Evolutionary conservation across 2,797 vertebrate genomes (phyloP), one percentile per base, ranked within the genome.

Genomic region (Danio tinwini): DNA sequence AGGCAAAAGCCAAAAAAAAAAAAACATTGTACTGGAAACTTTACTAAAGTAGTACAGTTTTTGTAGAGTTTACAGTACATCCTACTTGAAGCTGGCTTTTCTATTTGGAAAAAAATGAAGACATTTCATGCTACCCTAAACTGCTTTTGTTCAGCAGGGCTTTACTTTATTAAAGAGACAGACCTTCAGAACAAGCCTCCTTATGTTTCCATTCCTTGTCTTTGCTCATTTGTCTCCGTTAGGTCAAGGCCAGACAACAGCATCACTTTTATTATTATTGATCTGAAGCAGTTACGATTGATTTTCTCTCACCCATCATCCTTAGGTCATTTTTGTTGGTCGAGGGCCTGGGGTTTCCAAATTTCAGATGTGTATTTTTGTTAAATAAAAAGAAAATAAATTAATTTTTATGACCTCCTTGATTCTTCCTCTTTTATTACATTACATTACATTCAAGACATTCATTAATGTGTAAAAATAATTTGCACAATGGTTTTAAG

Each of bases 211-310:
- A 73, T n/a, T 73, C 42, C 74, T 74, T 65, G 81, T 73, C 79
- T 72, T 44, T 47, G 2, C 68, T 85, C 72, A 82, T 88, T 80
- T 75, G 85, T 87, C 83, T 85, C 78, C 78, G 79, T 86, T 74
- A 84, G 83, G 86, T 88, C 84, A 80, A 70, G 81, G 84, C 85
- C 84, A 88, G 81, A 87, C 86, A 87, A 85, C 74, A 84, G 68
- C 68, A 80, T 83, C 76, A 84, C 81, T 74, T 88, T 92, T 90
- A 89, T 86, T 83, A 70, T 83, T 87, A 91, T 92, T 89, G 90
- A 91, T 90, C 87, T 80, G 74, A 80, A 78, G 89, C 87, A 86
- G 84, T 86, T 85, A 82, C 14, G 42, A 91, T 83, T 61, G 79
- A 87, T 90, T 87, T 88, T 85, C 82, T 67, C 61, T 62, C 86